phyloP scores from a whole-genome alignment of 2,113 vertebrate species.

The Pseudopodoces humilis region DNA sequence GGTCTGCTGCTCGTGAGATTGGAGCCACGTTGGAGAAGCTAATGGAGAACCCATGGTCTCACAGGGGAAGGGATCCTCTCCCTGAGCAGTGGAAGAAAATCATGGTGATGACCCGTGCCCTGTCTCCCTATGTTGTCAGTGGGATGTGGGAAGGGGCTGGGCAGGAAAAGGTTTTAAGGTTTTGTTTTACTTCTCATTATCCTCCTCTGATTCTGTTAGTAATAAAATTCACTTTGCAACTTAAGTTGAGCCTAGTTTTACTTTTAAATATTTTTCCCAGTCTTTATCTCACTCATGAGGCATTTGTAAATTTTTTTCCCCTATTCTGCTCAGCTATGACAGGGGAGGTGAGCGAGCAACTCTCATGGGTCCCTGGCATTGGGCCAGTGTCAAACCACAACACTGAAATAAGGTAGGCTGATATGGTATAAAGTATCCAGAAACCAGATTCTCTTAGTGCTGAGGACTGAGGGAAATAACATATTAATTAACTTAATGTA shows the following conservation, averaged over 20 bases:
- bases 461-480: neutral
- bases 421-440: neutral
- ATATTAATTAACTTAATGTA: neutral
- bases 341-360: neutral
- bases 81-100: neutral
- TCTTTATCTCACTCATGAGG: neutral
- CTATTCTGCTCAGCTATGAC: neutral
- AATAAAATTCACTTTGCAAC: neutral
- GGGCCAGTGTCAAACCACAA: neutral
- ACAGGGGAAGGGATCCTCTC: neutral
- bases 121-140: neutral
- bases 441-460: neutral
- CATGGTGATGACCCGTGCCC: neutral
- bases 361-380: neutral
- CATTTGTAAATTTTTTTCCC: neutral
- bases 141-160: neutral
- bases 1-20: neutral
- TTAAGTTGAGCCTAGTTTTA: too few relatives aligned
- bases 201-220: neutral
- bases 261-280: neutral
- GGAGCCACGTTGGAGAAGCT: neutral
- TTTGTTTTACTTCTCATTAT: neutral
- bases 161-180: neutral
- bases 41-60: neutral
- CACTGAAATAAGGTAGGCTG: neutral